phyloP scores from a whole-genome alignment of 1,140 invertebrate genomes.

The Drosophila carrolli region DNA sequence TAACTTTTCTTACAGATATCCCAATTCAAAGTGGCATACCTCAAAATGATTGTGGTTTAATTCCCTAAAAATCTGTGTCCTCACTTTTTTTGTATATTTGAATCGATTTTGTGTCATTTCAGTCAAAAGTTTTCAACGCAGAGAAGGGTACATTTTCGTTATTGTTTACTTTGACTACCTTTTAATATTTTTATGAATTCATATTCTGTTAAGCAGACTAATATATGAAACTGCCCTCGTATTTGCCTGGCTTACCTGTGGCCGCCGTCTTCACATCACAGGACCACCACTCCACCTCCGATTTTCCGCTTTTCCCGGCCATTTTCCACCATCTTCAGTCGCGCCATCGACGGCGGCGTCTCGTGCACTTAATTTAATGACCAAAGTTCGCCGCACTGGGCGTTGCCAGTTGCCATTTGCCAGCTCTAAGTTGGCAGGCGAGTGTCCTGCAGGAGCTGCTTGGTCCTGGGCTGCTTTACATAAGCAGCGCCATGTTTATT shows the following conservation, averaged over 20 bases:
- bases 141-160: too few relatives aligned
- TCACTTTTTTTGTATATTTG: too few relatives aligned
- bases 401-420: conserved; percentile 52
- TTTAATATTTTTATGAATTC: too few relatives aligned
- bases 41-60: too few relatives aligned
- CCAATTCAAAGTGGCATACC: too few relatives aligned
- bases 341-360: conserved; percentile 17
- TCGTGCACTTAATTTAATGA: conserved; percentile 80
- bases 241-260: conserved; percentile 1
- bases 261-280: conserved; percentile 4
- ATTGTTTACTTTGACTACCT: too few relatives aligned
- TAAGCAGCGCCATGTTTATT: conserved; percentile 76
- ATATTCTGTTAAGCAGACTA: too few relatives aligned
- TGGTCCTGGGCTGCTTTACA: conserved; percentile 50
- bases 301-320: background rate
- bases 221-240: background rate
- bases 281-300: background rate
- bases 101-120: too few relatives aligned
- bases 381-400: conserved; percentile 71
- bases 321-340: conserved; percentile 12
- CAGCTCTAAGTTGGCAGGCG: conserved; percentile 2
- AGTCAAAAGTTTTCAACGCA: too few relatives aligned
- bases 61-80: too few relatives aligned
- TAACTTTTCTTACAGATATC: too few relatives aligned
- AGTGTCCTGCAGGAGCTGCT: conserved; percentile 19